phyloP scores from a whole-genome alignment of 2,797 vertebrate species.

The Phylloscopus collybita region DNA sequence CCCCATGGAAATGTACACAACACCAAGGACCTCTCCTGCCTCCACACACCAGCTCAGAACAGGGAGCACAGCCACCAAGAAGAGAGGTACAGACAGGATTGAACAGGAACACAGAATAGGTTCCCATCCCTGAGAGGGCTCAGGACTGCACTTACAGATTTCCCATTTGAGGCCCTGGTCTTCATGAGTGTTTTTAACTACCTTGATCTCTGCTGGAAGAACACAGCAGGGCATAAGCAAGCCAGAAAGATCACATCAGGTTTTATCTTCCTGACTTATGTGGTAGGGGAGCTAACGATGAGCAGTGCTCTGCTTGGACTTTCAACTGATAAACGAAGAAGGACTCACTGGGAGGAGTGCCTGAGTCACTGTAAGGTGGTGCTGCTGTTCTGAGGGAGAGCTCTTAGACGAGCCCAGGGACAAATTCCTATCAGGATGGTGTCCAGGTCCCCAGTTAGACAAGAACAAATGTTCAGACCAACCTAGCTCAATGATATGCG shows the following conservation, averaged over 20 bases:
- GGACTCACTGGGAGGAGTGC: neutral
- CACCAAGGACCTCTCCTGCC: neutral
- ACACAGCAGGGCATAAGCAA: neutral
- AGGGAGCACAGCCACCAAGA: neutral
- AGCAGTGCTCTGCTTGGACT: neutral
- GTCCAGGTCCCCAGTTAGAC: neutral
- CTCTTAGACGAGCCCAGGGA: neutral
- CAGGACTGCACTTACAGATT: neutral
- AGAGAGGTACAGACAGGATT: neutral
- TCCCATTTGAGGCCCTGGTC: neutral
- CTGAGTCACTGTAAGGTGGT: neutral
- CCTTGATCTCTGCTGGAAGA: neutral
- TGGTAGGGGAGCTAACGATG: neutral
- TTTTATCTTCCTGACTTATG: neutral
- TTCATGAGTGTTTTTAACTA: neutral
- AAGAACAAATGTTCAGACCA: neutral
- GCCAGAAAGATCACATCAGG: neutral
- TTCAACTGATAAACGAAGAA: accelerated
- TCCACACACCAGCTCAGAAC: neutral
- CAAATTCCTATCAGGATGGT: neutral
- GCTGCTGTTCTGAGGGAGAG: neutral
- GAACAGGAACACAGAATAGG: neutral
- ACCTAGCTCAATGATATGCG: neutral
- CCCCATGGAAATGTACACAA: neutral
- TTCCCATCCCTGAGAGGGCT: neutral